Conservation (phyloP, 2,888 invertebrate species). For the Elmis aenea region DNA sequence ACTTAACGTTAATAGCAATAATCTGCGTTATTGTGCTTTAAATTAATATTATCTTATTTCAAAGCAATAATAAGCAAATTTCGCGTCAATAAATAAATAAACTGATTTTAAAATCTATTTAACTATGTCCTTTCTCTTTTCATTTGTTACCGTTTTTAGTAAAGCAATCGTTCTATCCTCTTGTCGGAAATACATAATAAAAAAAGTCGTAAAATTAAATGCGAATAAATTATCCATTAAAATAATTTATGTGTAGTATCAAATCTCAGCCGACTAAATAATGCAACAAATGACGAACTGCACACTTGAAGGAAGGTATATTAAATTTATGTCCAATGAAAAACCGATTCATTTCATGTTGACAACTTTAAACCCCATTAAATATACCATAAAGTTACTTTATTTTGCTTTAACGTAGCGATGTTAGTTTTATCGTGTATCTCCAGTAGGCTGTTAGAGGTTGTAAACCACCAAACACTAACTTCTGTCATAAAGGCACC, state of each 20-base stretch:
- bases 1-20: too few species aligned
- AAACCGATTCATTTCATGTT: constrained; percentile 38
- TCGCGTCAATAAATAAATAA: too few species aligned
- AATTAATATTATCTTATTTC: too few species aligned
- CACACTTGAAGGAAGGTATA: constrained; percentile 26
- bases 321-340: constrained; percentile 37
- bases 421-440: constrained; percentile 34
- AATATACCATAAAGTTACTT: constrained; percentile 38
- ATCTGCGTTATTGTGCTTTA: too few species aligned
- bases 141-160: too few species aligned
- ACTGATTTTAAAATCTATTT: too few species aligned
- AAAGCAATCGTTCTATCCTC: too few species aligned
- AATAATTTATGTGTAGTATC: constrained; percentile 7
- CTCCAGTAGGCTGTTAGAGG: constrained; percentile 24
- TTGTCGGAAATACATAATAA: too few species aligned
- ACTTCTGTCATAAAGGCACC: constrained; percentile 21
- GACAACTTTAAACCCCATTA: constrained; percentile 41
- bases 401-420: constrained; percentile 36
- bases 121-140: too few species aligned
- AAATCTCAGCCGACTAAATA: constrained; percentile 14
- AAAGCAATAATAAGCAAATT: too few species aligned
- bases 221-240: constrained; percentile 2
- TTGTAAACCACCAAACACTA: constrained; percentile 23
- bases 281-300: constrained; percentile 25
- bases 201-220: too few species aligned